These are phyloP conservation scores for Micropterix aruncella DNA, from an alignment of 2,888 invertebrate species.

Conservation along the genomic window DNA sequence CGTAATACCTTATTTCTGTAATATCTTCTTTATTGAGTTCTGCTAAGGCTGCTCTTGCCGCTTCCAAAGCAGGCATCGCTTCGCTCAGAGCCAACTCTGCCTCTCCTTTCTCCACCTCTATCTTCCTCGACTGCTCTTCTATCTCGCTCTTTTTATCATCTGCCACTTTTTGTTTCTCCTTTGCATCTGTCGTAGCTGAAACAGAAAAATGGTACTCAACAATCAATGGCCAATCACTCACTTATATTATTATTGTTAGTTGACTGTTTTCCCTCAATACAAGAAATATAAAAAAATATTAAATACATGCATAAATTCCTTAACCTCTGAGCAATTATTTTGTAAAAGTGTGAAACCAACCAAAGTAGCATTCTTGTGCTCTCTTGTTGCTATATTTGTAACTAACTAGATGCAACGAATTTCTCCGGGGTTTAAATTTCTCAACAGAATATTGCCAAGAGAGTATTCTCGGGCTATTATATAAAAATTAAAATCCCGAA, in stretches of 20 bases:
- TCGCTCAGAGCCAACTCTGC: conserved; percentile 68
- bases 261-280: not conserved
- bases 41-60: conserved; percentile 62
- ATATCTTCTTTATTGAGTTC: conserved; percentile 83
- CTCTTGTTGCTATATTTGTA: no score
- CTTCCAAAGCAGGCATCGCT: conserved; percentile 74
- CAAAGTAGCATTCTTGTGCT: no score
- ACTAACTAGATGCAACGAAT: no score
- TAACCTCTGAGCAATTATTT: no score
- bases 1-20: conserved; percentile 70
- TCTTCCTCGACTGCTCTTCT: conserved; percentile 65
- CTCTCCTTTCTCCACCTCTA: conserved; percentile 68
- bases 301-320: not conserved
- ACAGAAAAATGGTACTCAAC: no score
- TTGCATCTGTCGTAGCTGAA: conserved; percentile 51
- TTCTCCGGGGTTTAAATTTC: no score
- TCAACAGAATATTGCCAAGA: no score
- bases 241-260: not conserved
- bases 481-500: no score
- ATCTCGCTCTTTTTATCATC: conserved; percentile 70
- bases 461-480: no score
- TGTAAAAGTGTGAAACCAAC: no score
- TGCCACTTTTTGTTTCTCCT: conserved; percentile 66
- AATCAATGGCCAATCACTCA: not conserved
- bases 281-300: not conserved